Conservation (phyloP, 2,888 invertebrate genomes). For the Nycteola revayana region DNA sequence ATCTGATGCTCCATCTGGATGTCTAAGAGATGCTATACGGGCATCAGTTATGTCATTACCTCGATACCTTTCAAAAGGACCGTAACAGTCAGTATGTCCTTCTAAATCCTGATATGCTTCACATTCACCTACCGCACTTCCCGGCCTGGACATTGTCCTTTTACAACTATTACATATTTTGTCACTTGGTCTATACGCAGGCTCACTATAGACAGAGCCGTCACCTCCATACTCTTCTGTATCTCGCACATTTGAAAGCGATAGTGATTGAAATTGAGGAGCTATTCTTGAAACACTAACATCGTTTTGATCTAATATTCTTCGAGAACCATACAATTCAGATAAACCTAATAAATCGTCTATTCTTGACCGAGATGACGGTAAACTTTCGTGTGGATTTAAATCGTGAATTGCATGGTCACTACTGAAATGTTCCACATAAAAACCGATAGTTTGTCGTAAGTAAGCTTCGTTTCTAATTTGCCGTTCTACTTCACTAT, state of each 20-base stretch:
- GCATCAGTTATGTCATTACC: constrained; percentile 77
- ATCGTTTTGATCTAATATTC: constrained; percentile 86
- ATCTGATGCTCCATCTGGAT: constrained; percentile 96
- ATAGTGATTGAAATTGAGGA: constrained; percentile 87
- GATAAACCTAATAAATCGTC: constrained; percentile 91
- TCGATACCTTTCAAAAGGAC: constrained; percentile 85
- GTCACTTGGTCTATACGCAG: constrained; percentile 87
- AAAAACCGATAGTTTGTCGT: constrained; percentile 79
- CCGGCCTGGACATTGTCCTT: constrained; percentile 85
- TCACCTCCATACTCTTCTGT: constrained; percentile 86
- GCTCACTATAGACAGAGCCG: constrained; percentile 93
- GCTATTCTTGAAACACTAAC: constrained; percentile 79
- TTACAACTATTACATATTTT: constrained; percentile 90
- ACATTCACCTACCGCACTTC: constrained; percentile 85
- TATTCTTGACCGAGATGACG: constrained; percentile 82
- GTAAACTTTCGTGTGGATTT: constrained; percentile 75
- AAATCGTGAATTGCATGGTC: constrained; percentile 55
- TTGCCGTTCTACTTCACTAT: constrained; percentile 85
- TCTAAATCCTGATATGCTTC: constrained; percentile 82
- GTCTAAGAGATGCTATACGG: constrained; percentile 88
- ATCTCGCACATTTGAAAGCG: constrained; percentile 86
- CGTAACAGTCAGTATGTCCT: constrained; percentile 72
- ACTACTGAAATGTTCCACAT: constrained; percentile 73
- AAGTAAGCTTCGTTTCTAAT: constrained; percentile 84
- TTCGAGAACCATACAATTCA: constrained; percentile 90